phyloP scores from a whole-genome alignment of 2,888 invertebrate genomes.

The Stenurella melanura region DNA sequence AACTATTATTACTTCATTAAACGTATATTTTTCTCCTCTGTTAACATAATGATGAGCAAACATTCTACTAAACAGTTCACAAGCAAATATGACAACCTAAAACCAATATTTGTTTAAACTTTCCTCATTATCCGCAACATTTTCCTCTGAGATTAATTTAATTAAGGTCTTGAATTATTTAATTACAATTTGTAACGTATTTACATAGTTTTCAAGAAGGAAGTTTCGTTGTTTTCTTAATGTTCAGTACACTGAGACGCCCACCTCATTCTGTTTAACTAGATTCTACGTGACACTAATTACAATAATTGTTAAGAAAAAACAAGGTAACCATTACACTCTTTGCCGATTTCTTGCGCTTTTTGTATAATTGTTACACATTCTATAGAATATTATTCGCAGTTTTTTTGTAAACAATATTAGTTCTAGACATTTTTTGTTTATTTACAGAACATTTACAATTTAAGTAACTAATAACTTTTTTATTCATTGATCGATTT shows the following conservation, averaged over 20 bases:
- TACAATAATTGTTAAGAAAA: too few species aligned
- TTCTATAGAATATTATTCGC: too few species aligned
- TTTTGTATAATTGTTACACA: too few species aligned
- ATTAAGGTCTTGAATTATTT: constrained; percentile 14
- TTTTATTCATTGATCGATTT: too few species aligned
- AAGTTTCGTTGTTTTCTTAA: neutral
- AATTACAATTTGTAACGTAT: constrained; percentile 13
- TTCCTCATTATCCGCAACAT: constrained; percentile 11
- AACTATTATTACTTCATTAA: constrained; percentile 1
- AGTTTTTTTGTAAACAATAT: too few species aligned
- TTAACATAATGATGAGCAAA: constrained; percentile 9
- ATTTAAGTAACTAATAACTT: too few species aligned
- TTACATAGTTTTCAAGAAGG: constrained; percentile 5
- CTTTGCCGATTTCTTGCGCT: too few species aligned
- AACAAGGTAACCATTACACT: too few species aligned
- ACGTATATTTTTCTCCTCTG: neutral
- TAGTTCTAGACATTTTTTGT: too few species aligned
- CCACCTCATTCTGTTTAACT: neutral
- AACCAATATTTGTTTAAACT: constrained; percentile 16
- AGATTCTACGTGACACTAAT: neutral
- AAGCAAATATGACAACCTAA: constrained; percentile 4
- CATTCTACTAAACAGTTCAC: neutral
- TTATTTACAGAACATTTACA: too few species aligned
- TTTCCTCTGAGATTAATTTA: neutral
- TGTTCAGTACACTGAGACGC: neutral